Evolutionary conservation across 2,888 invertebrate species (phyloP).

Genomic region (Sinohyriopsis cumingii): DNA sequence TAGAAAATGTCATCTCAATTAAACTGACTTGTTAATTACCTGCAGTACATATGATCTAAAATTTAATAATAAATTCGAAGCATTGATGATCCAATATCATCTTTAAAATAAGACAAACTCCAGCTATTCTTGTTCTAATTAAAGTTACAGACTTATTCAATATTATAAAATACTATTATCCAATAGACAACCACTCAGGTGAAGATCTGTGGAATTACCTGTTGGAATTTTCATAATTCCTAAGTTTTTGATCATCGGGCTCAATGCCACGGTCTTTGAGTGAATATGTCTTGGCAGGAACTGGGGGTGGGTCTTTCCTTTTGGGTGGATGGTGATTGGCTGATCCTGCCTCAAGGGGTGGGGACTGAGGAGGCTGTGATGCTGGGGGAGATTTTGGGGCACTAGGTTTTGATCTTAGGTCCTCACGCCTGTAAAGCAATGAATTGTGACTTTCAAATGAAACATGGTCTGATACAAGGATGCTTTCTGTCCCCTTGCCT

Average conservation of each 20-base stretch:
- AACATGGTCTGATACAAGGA: no score
- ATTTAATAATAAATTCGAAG: no score
- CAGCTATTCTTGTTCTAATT: no score
- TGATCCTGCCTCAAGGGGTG: constrained; percentile 12
- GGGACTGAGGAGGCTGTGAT: constrained; percentile 20
- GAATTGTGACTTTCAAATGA: constrained; percentile 1
- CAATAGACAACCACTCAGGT: no score
- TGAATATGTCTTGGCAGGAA: constrained; percentile 60
- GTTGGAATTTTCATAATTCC: constrained; percentile 64
- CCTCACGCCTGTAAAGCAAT: constrained; percentile 36
- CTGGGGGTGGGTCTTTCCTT: constrained; percentile 61
- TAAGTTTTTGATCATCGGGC: constrained; percentile 58
- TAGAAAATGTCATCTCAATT: no score
- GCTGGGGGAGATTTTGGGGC: constrained; percentile 19
- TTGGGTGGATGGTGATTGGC: constrained; percentile 9
- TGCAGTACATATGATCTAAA: no score
- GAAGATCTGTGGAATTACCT: constrained; percentile 27
- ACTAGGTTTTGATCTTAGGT: constrained; percentile 13
- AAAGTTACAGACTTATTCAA: no score
- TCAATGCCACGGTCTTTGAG: constrained; percentile 57
- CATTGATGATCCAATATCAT: no score
- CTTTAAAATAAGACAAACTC: no score
- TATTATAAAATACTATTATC: no score
- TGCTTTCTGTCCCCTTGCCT: no score
- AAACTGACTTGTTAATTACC: no score